These are phyloP conservation scores for Antheraea yamamai DNA, from an alignment of 2,888 invertebrate genomes.

Conservation along the genomic window DNA sequence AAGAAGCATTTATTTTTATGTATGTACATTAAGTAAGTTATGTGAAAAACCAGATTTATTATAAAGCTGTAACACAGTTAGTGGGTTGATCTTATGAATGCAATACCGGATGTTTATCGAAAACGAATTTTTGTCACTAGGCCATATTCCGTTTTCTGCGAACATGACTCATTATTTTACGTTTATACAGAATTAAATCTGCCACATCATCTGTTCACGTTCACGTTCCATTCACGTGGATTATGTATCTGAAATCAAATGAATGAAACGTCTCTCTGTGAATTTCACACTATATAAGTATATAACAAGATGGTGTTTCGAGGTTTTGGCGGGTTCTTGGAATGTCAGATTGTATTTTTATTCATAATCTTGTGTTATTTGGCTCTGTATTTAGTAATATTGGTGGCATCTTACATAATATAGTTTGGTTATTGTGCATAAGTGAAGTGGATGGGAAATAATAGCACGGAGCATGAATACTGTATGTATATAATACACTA, in stretches of 20 bases:
- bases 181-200: neutral
- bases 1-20: neutral
- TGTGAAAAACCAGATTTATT: neutral
- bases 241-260: neutral
- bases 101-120: constrained; percentile 53
- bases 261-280: neutral
- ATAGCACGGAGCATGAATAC: too few species aligned
- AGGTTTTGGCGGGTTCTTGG: too few species aligned
- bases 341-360: too few species aligned
- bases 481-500: too few species aligned
- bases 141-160: constrained; percentile 29
- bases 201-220: constrained; percentile 10
- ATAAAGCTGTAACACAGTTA: neutral
- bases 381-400: too few species aligned
- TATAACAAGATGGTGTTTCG: neutral
- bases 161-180: constrained; percentile 24
- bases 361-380: too few species aligned
- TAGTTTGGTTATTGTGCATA: too few species aligned
- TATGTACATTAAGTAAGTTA: neutral
- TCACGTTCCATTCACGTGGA: neutral
- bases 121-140: constrained; percentile 46
- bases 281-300: neutral
- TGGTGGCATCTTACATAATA: too few species aligned
- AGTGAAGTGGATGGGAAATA: too few species aligned
- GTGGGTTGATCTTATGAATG: constrained; percentile 23